Percentiles rank a stretch among this genome's conserved stretches.
These are phyloP conservation scores for Panthera tigris DNA, from an alignment of 2,113 vertebrate genomes.

Conservation along the genomic window DNA sequence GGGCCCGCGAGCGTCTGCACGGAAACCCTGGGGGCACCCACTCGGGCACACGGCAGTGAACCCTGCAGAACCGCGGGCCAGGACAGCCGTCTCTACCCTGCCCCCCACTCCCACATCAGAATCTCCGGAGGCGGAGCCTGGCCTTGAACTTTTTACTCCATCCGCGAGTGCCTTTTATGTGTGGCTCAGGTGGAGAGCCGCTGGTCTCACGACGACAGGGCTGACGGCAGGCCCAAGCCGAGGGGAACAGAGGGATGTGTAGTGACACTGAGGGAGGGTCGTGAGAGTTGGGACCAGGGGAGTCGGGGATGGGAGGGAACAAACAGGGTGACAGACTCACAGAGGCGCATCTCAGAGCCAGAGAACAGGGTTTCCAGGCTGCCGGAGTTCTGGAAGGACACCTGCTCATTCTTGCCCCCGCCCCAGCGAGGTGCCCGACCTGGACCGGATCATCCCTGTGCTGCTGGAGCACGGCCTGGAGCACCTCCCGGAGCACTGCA, in stretches of 20 bases:
- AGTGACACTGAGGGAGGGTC: background rate
- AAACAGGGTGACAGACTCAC: background rate
- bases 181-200: background rate
- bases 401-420: background rate
- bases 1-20: accelerated
- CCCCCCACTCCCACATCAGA: background rate
- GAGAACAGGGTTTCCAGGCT: background rate
- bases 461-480: slow-evolving; percentile 91
- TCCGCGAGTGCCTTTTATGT: background rate
- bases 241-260: background rate
- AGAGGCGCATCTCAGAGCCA: background rate
- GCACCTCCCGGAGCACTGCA: slow-evolving; percentile 90
- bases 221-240: accelerated
- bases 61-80: background rate
- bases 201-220: background rate
- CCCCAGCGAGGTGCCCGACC: slow-evolving; percentile 93
- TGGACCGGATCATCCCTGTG: slow-evolving; percentile 89
- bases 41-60: accelerated
- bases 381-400: background rate
- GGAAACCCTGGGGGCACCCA: accelerated
- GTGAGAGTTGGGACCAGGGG: accelerated
- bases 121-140: background rate
- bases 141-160: background rate
- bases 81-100: background rate
- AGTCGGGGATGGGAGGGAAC: accelerated